Evolutionary conservation across 2,888 invertebrate species (phyloP), one percentile per base, ranked within the genome.

Genomic region (Brachycybe producta): DNA sequence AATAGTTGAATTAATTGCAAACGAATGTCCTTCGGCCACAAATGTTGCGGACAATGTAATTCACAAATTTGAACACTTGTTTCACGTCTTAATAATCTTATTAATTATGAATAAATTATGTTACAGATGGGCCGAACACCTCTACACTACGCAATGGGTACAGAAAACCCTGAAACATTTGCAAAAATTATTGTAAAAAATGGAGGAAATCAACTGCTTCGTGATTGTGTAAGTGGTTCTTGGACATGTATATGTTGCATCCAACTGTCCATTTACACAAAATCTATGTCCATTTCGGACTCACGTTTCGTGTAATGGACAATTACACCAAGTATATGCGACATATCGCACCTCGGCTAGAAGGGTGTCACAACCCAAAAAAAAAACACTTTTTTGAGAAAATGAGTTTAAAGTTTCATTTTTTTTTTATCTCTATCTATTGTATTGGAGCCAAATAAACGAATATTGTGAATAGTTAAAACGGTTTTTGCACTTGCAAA

Each of bases 61-160:
- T 55, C 34, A 23, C 34, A 17, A 35, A 35, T 35, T 45, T 40
- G 19, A 26, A 2, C 34, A 15, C 23, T 26, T 28, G 34, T 17
- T 41, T 27, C 7, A n/a, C 35, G 17, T 45, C 11, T 34, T 5
- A 5, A 5, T 34, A 8, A 32, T 34, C 7, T 19, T 19, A 21
- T 34, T 13, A 8, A 8, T 23, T 24, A 13, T 5, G 11, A 19
- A 41, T 13, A 21, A 23, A 23, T 19, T 8, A 19, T 24, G 11
- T 68, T 71, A 46, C 66, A 91, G 90, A 65, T 91, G 70, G 87
- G 88, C 65, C 75, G 90, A 59, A 85, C 84, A 11, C 80, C 87
- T 1, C 70, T 91, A 27, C 91, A 91, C 66, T 90, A 90, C 66
- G 85, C 88, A 0, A 86, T 88, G 87, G 88, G 85, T 5, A 77